Conservation (phyloP, 2,113 vertebrate genomes). For the Sapayoa aenigma region DNA sequence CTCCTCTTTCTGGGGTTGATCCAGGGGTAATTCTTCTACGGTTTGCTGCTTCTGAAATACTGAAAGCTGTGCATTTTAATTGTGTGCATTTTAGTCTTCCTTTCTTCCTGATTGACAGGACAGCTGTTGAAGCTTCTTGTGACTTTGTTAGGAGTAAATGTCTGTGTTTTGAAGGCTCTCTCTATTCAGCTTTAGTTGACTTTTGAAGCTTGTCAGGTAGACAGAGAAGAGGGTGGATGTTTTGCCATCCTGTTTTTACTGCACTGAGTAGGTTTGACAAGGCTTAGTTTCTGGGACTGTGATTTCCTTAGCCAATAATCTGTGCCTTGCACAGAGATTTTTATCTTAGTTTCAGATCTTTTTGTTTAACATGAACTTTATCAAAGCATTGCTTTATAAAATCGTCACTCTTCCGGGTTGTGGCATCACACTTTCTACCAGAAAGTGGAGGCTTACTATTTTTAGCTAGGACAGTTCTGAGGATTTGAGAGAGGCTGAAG, state of each 20-base stretch:
- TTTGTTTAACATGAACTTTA: background rate
- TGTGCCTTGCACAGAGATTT: background rate
- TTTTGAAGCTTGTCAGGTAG: background rate
- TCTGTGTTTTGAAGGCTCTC: background rate
- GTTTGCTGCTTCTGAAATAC: background rate
- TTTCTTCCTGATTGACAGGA: background rate
- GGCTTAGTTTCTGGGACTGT: background rate
- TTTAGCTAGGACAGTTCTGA: background rate
- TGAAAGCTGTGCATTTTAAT: background rate
- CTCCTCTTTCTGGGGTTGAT: background rate
- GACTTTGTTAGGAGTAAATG: background rate
- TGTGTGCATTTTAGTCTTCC: background rate
- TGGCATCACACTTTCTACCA: background rate
- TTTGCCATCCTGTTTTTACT: background rate
- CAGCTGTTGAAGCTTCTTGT: background rate
- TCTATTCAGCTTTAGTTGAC: background rate
- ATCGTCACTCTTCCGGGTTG: background rate
- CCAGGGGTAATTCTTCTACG: background rate
- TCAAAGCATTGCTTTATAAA: background rate
- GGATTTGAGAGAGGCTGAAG: background rate
- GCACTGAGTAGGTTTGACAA: fast-evolving
- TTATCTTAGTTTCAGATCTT: background rate
- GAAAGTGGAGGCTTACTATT: background rate
- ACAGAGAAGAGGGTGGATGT: background rate
- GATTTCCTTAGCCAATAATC: background rate